Conservation (phyloP, 1,140 invertebrate genomes). For the Lethocerus indicus region DNA sequence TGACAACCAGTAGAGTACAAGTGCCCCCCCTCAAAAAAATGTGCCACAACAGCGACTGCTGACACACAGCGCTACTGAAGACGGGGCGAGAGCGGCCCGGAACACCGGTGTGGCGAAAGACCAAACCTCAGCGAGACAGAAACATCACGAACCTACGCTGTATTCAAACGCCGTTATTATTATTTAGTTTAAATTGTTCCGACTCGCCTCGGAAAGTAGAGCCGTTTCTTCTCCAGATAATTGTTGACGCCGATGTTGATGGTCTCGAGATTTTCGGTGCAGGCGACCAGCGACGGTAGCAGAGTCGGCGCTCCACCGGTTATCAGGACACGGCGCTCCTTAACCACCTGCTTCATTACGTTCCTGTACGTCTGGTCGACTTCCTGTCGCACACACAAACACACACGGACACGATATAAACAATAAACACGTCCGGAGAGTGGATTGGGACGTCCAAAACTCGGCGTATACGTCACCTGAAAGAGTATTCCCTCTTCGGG, state of each 20-base stretch:
- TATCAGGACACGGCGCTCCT: slow-evolving; percentile 56
- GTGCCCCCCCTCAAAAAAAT: too few species aligned
- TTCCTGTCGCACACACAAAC: slow-evolving; percentile 24
- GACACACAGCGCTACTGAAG: too few species aligned
- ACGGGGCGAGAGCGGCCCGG: too few species aligned
- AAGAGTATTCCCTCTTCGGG: slow-evolving; percentile 75
- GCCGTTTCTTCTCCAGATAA: slow-evolving; percentile 81
- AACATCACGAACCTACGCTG: too few species aligned
- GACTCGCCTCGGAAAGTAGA: slow-evolving; percentile 75
- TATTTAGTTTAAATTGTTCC: too few species aligned
- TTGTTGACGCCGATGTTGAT: slow-evolving; percentile 75
- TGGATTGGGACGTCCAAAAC: neutral
- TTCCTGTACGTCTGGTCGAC: slow-evolving; percentile 61
- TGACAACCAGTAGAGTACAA: too few species aligned
- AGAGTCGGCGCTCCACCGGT: slow-evolving; percentile 52
- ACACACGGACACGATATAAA: neutral
- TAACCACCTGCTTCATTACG: slow-evolving; percentile 55
- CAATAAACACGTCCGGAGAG: neutral
- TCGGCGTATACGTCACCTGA: slow-evolving; percentile 9
- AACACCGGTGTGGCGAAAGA: too few species aligned
- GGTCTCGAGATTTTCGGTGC: slow-evolving; percentile 56
- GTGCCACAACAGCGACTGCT: too few species aligned
- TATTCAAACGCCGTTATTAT: too few species aligned
- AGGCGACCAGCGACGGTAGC: slow-evolving; percentile 54
- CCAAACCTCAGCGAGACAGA: too few species aligned